A percentile compares a stretch with the other conserved stretches of the same genome.
phyloP scores from a whole-genome alignment of 2,113 vertebrate genomes.

The Steatornis caripensis region DNA sequence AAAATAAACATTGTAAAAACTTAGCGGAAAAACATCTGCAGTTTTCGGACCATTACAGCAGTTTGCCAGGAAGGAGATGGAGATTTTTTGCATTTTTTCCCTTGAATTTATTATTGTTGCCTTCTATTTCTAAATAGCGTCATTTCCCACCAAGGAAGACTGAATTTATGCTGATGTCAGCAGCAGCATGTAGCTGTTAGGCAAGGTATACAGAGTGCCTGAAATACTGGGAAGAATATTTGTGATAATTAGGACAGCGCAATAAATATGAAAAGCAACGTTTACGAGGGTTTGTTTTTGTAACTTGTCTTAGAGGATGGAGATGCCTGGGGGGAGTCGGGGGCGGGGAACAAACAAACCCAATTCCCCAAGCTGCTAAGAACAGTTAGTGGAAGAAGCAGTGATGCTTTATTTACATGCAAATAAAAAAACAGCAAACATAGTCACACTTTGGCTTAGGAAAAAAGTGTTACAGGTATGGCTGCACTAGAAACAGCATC shows the following conservation, averaged over 20 bases:
- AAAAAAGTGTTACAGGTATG: neutral
- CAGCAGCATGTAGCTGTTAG: neutral
- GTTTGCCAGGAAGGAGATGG: slow-evolving; percentile 32
- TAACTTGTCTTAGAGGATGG: neutral
- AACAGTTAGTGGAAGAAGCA: neutral
- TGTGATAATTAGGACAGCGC: neutral
- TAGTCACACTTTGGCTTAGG: neutral
- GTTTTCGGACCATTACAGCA: slow-evolving; percentile 12
- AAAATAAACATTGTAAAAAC: slow-evolving; percentile 60
- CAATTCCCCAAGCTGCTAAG: neutral
- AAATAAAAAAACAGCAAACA: neutral
- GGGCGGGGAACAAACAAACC: neutral
- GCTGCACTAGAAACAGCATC: neutral
- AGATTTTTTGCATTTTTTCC: slow-evolving; percentile 17
- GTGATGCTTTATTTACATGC: neutral
- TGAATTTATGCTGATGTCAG: neutral
- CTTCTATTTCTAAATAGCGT: slow-evolving; percentile 10
- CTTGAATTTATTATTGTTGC: slow-evolving; percentile 46
- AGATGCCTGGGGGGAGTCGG: neutral
- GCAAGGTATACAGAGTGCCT: neutral
- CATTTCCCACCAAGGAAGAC: neutral
- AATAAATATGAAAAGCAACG: neutral
- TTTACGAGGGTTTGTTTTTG: neutral
- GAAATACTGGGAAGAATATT: neutral
- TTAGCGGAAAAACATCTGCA: slow-evolving; percentile 61